Base-by-base conservation (phyloP, 2,888 invertebrate genomes). In the Agrochola macilenta region DNA sequence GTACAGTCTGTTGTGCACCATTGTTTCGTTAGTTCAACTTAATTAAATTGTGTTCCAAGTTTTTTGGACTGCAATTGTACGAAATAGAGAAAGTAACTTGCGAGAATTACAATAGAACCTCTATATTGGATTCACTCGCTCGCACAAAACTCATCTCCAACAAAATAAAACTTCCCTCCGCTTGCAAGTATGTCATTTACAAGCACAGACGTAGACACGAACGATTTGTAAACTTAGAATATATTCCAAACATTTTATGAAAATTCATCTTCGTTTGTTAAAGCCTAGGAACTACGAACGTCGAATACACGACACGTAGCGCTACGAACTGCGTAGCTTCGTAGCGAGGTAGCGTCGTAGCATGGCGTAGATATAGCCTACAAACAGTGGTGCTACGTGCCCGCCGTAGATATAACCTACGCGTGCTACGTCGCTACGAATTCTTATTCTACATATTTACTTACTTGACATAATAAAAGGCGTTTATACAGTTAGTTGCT, bases 401-500 rank as follows among this genome's bases (percentile, higher is more conserved):
- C 26, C 70, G 77, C 54, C 76, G 86, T 61, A 73, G 76, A 64
- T 71, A 80, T 68, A 87, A 80, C 76, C 82, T 84, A 84, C 84
- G 82, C 78, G 75, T 79, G 79, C 86, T 86, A 86, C 79, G 74
- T 23, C 49, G 79, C 84, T 84, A 83, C 58, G 77, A 79, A 85
- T 76, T 85, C 63, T 82, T 78, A 74, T 80, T 75, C 39, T 80
- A 52, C 52, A 52, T 52, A 76, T 81, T 78, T 85, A 80, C 66
- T 79, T 76, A 14, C 64, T 65, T 35, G n/a, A 69, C 54, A 74
- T 58, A 84, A 66, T 81, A 83, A 72, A 83, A 65, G 71, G 30
- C 35, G 72, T 70, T 74, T 54, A 46, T 64, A 71, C 35, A 63
- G 78, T 82, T 60, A 57, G 39, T 39, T 35, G 23, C 64, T 61